Conservation (phyloP, 2,113 vertebrate species). For the Sprattus sprattus region DNA sequence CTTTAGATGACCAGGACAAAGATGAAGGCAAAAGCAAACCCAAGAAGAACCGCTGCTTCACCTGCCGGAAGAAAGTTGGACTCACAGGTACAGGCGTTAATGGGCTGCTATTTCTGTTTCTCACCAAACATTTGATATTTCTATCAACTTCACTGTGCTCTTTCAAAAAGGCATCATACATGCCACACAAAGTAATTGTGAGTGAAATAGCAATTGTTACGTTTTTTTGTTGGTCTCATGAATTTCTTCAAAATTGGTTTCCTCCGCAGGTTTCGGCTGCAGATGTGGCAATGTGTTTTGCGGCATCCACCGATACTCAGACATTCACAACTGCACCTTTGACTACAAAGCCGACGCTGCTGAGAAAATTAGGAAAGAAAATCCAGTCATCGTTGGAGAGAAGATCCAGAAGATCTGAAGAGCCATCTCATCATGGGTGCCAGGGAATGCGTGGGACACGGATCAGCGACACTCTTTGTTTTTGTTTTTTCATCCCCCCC, state of each 20-base stretch:
- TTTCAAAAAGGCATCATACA: background rate
- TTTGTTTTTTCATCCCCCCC: slow-evolving; percentile 12
- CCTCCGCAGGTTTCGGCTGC: slow-evolving; percentile 80
- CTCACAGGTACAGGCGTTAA: slow-evolving; percentile 76
- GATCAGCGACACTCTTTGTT: slow-evolving; percentile 35
- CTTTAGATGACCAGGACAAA: slow-evolving; percentile 74
- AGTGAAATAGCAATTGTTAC: background rate
- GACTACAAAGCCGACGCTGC: slow-evolving; percentile 89
- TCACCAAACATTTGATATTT: background rate
- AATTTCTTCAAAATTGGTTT: slow-evolving; percentile 41
- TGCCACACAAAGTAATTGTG: background rate
- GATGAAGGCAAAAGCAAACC: slow-evolving; percentile 79
- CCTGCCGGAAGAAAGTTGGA: slow-evolving; percentile 88
- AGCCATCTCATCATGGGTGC: slow-evolving; percentile 36
- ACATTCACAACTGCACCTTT: slow-evolving; percentile 85
- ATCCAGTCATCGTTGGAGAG: slow-evolving; percentile 85
- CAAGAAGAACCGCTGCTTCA: slow-evolving; percentile 86
- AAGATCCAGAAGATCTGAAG: slow-evolving; percentile 89
- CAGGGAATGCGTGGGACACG: slow-evolving; percentile 45
- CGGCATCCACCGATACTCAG: slow-evolving; percentile 83
- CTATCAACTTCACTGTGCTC: background rate
- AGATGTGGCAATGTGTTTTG: slow-evolving; percentile 86
- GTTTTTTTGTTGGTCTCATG: background rate
- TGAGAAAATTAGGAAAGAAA: slow-evolving; percentile 90
- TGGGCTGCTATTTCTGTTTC: background rate